Evolutionary conservation across 2,888 invertebrate species (phyloP), one percentile per base, ranked within the genome.

Genomic region (Mimas tiliae): DNA sequence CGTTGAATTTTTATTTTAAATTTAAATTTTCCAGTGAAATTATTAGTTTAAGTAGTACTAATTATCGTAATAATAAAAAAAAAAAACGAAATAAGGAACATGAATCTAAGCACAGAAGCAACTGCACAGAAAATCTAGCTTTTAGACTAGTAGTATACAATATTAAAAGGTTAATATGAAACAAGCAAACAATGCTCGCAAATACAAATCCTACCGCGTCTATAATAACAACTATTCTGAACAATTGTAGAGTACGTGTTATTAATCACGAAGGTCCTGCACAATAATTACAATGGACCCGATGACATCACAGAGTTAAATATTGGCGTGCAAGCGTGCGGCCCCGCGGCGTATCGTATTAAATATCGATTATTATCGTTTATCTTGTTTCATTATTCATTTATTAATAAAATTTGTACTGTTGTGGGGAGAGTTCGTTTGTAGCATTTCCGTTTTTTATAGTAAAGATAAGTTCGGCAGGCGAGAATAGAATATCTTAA

Each of bases 271-370:
- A 42, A 58, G 58, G 58, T 58, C 58, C 58, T 58, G 58, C 58
- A 58, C 58, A 58, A 58, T 58, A 58, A 58, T 58, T 58, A 58
- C 58, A 38, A 58, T 19, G 58, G 19, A 19, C 19, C 58, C 58
- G 58, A 58, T 55, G 58, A 58, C 58, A 58, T 58, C 58, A 58
- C 58, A 58, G 45, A 45, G 58, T 58, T 58, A 58, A 58, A 58
- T 58, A 58, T 58, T 34, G 19, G 6, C n/a, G 58, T 42, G 19
- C 58, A 12, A 52, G 58, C 19, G 55, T 16, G 58, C 52, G 27
- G 33, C 19, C 58, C 42, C 58, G 1, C 11, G 14, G 3, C 45
- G 45, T 58, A 12, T 33, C 58, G 42, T 58, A 58, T 58, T 58
- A 58, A 58, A 58, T 58, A 58, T 42, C 58, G 42, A 58, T 58